phyloP scores from a whole-genome alignment of 1,140 invertebrate genomes.

The Bradynema listronoti region DNA sequence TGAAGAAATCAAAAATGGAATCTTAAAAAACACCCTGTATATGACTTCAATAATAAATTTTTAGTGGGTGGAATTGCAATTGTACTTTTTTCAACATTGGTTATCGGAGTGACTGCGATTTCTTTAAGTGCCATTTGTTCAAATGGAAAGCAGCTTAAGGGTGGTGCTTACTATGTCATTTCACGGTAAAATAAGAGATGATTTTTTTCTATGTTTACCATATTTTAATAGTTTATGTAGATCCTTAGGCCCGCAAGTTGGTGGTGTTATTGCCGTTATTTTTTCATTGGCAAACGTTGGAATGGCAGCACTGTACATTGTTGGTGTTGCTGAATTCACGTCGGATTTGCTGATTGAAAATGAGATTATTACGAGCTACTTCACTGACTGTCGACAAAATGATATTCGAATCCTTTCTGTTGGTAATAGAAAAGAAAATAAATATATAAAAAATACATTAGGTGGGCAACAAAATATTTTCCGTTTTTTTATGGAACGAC shows the following conservation, averaged over 20 bases:
- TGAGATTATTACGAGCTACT: slow-evolving; percentile 1
- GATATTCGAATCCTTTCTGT: slow-evolving; percentile 26
- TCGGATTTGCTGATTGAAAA: slow-evolving; percentile 18
- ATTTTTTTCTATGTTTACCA: background rate
- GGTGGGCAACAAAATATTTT: too few species aligned
- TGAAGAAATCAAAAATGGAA: too few species aligned
- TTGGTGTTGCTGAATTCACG: slow-evolving; percentile 23
- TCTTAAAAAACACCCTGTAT: too few species aligned
- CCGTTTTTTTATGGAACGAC: too few species aligned
- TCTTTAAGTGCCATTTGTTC: slow-evolving; percentile 21
- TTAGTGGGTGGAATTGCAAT: slow-evolving; percentile 16
- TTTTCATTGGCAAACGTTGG: slow-evolving; percentile 97
- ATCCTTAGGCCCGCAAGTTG: slow-evolving; percentile 90
- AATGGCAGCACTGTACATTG: slow-evolving; percentile 83
- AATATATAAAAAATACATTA: background rate
- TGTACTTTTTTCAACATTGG: slow-evolving; percentile 21
- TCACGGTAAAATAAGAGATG: background rate
- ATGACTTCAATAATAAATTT: too few species aligned
- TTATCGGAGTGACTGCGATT: slow-evolving; percentile 16
- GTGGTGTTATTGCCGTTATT: slow-evolving; percentile 91
- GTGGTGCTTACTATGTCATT: slow-evolving; percentile 19
- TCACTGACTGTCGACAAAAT: slow-evolving; percentile 9
- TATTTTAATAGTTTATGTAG: slow-evolving; percentile 72
- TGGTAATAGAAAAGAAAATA: slow-evolving; percentile 1
- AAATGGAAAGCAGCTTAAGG: slow-evolving; percentile 14